Evolutionary conservation across 2,113 vertebrate species (phyloP).

Genomic region (Gobius niger): DNA sequence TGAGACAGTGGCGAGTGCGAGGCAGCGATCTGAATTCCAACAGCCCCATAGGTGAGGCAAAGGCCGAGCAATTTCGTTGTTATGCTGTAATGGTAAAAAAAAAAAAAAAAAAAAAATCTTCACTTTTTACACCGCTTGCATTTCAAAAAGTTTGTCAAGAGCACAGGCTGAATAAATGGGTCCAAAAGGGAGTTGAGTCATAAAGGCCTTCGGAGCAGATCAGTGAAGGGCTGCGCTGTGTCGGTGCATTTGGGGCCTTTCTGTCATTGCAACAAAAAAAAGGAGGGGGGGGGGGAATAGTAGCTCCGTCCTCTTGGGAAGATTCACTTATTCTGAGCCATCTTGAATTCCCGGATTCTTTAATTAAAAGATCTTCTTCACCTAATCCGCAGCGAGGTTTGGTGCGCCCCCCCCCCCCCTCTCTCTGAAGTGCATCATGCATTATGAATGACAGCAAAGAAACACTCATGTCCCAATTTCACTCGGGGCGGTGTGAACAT

Average conservation of each 20-base stretch:
- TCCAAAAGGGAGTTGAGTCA: constrained; percentile 57
- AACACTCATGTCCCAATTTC: constrained; percentile 65
- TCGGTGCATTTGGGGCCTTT: constrained; percentile 40
- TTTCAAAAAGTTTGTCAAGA: constrained; percentile 33
- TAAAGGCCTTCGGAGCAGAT: constrained; percentile 52
- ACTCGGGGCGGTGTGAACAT: constrained; percentile 44
- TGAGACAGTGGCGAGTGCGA: not conserved
- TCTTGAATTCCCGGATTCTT: constrained; percentile 72
- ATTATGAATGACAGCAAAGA: constrained; percentile 69
- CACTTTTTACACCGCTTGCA: constrained; percentile 13
- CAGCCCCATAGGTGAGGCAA: not conserved
- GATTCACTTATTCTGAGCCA: constrained; percentile 77
- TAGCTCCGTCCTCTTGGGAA: constrained; percentile 60
- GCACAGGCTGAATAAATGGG: constrained; percentile 31
- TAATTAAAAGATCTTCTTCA: constrained; percentile 66
- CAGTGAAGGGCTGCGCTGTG: constrained; percentile 47
- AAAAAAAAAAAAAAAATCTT: not conserved
- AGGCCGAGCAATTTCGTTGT: not conserved
- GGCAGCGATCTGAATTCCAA: not conserved
- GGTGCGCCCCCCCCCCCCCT: constrained; percentile 48
- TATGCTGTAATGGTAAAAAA: not conserved
- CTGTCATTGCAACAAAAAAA: constrained; percentile 29
- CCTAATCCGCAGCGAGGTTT: constrained; percentile 68
- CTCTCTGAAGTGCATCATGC: constrained; percentile 58
- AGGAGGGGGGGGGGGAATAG: constrained; percentile 8